Evolutionary conservation across 2,888 invertebrate species (phyloP).

Genomic region (Noctua pronuba): DNA sequence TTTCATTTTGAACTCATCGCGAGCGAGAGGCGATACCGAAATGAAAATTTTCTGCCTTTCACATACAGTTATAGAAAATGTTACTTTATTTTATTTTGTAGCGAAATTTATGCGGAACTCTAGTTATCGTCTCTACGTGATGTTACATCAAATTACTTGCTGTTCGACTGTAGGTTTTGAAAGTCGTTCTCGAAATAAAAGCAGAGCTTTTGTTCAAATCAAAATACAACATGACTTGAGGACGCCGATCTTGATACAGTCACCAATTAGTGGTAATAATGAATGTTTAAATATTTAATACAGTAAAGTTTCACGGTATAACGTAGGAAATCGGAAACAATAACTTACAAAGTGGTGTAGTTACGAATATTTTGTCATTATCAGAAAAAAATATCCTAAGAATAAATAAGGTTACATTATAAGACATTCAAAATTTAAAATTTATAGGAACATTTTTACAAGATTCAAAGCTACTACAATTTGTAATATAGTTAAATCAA

Average conservation of each 20-base stretch:
- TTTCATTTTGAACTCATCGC: conserved; percentile 63
- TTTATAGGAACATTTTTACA: fast-evolving
- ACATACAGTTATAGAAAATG: conserved; percentile 45
- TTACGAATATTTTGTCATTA: background rate
- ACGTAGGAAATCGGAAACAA: background rate
- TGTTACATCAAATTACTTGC: conserved; percentile 17
- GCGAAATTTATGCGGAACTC: background rate
- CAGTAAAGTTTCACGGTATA: background rate
- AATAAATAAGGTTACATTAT: background rate
- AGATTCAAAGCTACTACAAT: background rate
- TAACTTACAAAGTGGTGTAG: background rate
- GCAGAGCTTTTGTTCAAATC: background rate
- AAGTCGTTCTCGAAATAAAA: background rate
- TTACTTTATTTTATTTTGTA: conserved; percentile 42
- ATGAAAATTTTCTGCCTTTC: conserved; percentile 55
- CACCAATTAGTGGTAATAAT: background rate
- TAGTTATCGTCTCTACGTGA: conserved; percentile 4
- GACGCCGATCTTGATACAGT: background rate
- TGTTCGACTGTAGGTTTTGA: background rate
- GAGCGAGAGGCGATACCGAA: conserved; percentile 46
- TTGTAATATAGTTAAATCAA: background rate
- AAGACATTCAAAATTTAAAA: background rate
- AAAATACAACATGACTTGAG: background rate
- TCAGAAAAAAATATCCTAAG: background rate
- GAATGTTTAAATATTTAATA: background rate